A percentile compares a stretch with the other conserved stretches of the same genome.
Evolutionary conservation across 2,797 vertebrate genomes (phyloP).

Genomic region (Vireo griseus): DNA sequence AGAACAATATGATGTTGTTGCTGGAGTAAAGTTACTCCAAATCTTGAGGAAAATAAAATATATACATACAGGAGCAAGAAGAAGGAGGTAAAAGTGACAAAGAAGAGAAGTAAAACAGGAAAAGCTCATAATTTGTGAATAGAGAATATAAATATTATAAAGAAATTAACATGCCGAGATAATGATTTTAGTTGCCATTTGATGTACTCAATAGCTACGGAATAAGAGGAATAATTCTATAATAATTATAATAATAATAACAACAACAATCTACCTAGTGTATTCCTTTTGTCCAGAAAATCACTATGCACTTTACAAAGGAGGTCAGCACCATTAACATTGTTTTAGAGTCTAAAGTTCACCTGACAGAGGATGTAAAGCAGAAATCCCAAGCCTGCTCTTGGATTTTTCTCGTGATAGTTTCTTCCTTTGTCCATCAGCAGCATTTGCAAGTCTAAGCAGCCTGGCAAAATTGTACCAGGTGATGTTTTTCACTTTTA

Average conservation of each 20-base stretch:
- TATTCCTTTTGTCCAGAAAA: background rate
- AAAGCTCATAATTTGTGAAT: background rate
- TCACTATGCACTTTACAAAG: background rate
- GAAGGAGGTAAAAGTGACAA: background rate
- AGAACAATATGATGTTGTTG: background rate
- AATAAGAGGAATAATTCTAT: background rate
- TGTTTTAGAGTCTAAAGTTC: background rate
- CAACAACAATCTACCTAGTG: background rate
- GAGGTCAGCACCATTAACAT: rapidly evolving
- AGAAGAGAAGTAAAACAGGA: background rate
- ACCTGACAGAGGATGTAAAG: background rate
- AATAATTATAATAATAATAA: background rate
- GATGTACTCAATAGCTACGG: background rate
- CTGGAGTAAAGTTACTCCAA: background rate
- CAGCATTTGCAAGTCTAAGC: background rate
- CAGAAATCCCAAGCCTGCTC: background rate
- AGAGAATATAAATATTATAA: background rate
- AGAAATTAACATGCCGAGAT: background rate
- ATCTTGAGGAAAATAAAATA: background rate
- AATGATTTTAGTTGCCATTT: background rate
- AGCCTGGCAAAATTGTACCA: background rate
- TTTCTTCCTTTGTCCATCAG: background rate
- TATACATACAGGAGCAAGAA: rapidly evolving
- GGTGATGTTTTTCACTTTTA: background rate
- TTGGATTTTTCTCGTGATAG: background rate